Evolutionary conservation across 92 coral and sea anemone genomes (phyloP).

Genomic region (Porites lobata): DNA sequence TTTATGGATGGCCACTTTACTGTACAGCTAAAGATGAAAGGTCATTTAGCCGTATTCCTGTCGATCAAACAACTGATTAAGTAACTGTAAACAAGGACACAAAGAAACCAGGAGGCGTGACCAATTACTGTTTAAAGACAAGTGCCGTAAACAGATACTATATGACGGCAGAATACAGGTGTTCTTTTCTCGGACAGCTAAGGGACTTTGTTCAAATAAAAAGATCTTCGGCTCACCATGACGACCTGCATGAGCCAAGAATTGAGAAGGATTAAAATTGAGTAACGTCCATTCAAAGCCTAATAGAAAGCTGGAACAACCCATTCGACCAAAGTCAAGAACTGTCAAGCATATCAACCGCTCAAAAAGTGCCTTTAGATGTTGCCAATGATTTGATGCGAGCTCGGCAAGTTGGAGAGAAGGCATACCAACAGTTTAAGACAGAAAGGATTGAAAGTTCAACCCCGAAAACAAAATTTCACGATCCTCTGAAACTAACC

Average conservation of each 20-base stretch:
- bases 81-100: not conserved
- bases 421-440: constrained; percentile 21
- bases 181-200: not conserved
- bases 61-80: constrained; percentile 32
- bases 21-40: constrained; percentile 10
- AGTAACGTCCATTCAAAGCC: constrained; percentile 21
- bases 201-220: constrained; percentile 52
- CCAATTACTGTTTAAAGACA: too few relatives aligned
- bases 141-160: too few relatives aligned
- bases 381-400: constrained; percentile 6
- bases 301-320: constrained; percentile 41
- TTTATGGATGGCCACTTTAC: constrained; percentile 19
- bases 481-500: constrained; percentile 29
- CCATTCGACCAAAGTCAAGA: constrained; percentile 44
- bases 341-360: constrained; percentile 54
- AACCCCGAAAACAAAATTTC: constrained; percentile 12
- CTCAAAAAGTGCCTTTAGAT: constrained; percentile 43
- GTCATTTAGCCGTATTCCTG: constrained; percentile 21
- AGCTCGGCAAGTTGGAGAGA: not conserved
- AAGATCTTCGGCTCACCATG: constrained; percentile 21
- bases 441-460: constrained; percentile 45
- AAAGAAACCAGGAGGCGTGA: too few relatives aligned
- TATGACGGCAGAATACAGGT: too few relatives aligned
- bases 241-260: constrained; percentile 38
- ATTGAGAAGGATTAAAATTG: constrained; percentile 42